Conservation (phyloP, 2,113 vertebrate species). For the Tachysurus fulvidraco region DNA sequence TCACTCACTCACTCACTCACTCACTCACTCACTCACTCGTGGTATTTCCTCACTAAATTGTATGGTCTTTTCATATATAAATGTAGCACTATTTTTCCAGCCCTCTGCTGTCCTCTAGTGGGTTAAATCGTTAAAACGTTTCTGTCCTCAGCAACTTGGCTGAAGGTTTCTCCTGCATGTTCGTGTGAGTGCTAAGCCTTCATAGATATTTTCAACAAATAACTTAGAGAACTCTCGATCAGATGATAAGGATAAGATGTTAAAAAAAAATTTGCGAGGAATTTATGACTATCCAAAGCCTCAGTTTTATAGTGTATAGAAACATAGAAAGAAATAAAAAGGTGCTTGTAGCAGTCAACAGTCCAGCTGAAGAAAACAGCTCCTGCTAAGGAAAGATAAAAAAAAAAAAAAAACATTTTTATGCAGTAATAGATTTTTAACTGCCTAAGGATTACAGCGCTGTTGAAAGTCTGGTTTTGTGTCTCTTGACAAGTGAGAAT, state of each 20-base stretch:
- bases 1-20: no score
- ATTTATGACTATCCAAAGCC: not conserved
- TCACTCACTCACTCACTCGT: no score
- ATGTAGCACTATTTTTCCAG: not conserved
- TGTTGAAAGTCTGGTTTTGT: not conserved
- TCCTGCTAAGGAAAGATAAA: no score
- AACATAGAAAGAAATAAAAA: not conserved
- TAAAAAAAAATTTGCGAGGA: no score
- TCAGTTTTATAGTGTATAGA: not conserved
- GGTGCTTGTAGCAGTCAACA: no score
- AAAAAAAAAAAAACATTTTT: no score
- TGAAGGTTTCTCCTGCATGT: not conserved
- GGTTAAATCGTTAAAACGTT: no score
- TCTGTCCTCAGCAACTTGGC: not conserved
- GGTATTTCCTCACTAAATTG: not conserved
- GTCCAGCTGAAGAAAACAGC: not conserved
- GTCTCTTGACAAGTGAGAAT: not conserved
- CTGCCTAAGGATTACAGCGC: not conserved
- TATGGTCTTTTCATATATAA: not conserved
- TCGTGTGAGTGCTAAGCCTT: not conserved
- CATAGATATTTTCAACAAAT: not conserved
- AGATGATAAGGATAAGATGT: not conserved
- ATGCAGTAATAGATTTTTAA: not conserved
- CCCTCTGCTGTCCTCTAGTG: constrained; percentile 27
- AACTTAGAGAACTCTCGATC: not conserved